phyloP scores from a whole-genome alignment of 2,113 vertebrate genomes.

The Rattus norvegicus region DNA sequence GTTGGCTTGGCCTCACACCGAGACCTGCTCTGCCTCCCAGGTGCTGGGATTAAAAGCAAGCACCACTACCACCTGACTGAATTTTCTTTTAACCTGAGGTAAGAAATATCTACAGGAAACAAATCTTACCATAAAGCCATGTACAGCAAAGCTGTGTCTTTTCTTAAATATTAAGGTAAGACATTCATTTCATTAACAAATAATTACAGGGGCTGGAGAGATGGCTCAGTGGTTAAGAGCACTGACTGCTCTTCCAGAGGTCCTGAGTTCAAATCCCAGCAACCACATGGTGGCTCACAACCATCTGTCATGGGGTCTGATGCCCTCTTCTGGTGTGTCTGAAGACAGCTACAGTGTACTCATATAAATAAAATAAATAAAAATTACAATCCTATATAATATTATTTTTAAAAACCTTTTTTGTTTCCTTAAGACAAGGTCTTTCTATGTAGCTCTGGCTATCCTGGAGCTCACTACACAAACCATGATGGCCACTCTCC shows the following conservation, averaged over 20 bases:
- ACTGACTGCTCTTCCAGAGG: too few relatives aligned
- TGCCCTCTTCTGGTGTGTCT: too few relatives aligned
- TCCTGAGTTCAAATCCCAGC: too few relatives aligned
- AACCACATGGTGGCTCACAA: too few relatives aligned
- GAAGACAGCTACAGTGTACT: too few relatives aligned
- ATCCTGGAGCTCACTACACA: neutral
- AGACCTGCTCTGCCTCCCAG: neutral
- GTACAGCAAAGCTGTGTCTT: neutral
- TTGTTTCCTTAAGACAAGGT: neutral
- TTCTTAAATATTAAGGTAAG: constrained; percentile 44
- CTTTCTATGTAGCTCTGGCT: neutral
- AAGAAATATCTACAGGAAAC: neutral
- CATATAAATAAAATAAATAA: neutral
- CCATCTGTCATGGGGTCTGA: too few relatives aligned
- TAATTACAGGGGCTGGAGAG: neutral
- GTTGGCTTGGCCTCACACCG: neutral
- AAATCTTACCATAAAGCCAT: constrained; percentile 5
- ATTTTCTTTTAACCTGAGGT: neutral
- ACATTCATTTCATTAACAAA: neutral
- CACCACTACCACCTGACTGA: neutral
- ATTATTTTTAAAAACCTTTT: neutral
- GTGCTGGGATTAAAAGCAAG: neutral
- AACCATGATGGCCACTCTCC: neutral
- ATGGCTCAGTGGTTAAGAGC: too few relatives aligned
- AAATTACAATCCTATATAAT: constrained; percentile 10